Base-by-base conservation (phyloP, 2,888 invertebrate genomes). In the Noctua pronuba region DNA sequence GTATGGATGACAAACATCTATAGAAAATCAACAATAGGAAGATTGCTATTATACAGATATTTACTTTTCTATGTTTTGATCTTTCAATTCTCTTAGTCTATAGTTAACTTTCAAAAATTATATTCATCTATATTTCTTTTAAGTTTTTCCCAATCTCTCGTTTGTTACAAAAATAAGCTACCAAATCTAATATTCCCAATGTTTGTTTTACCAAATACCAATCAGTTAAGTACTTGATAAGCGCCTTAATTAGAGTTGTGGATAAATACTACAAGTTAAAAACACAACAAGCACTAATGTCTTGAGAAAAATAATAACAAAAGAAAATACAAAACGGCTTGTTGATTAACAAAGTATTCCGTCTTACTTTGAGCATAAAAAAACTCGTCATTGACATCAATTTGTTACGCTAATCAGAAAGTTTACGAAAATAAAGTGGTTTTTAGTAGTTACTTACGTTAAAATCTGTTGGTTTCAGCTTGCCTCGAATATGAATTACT, bases 401-500 rank as follows among this genome's bases (percentile, higher is more conserved):
- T 62, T 83, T 70, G 11, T 28, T 18, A 68, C 24, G 58, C 13
- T 60, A n/a, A 31, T 65, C 41, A 65, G 49, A 69, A 75, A 68
- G 52, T 72, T 18, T n/a, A 31, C 16, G 24, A 44, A 76, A 65
- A 21, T 58, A 82, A 44, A 69, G 41, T 2, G 8, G 49, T 24
- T n/a, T 7, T 16, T 13, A 70, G 6, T 55, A 55, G 24, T 35
- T 84, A 83, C 83, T 86, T 77, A 86, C 83, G 21, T 72, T 44
- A n/a, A 55, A n/a, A 67, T 66, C 18, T 62, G 41, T 62, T 72
- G 49, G 35, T 55, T 41, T 60, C 16, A 49, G 46, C 35, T 52
- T 65, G 65, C n/a, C 28, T 55, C n/a, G n/a, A 73, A 52, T 70
- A 83, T 88, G 79, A 88, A 79, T 86, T 86, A 86, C 84, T 79